phyloP scores from a whole-genome alignment of 2,113 vertebrate genomes.

The Neolamprologus variostigma region DNA sequence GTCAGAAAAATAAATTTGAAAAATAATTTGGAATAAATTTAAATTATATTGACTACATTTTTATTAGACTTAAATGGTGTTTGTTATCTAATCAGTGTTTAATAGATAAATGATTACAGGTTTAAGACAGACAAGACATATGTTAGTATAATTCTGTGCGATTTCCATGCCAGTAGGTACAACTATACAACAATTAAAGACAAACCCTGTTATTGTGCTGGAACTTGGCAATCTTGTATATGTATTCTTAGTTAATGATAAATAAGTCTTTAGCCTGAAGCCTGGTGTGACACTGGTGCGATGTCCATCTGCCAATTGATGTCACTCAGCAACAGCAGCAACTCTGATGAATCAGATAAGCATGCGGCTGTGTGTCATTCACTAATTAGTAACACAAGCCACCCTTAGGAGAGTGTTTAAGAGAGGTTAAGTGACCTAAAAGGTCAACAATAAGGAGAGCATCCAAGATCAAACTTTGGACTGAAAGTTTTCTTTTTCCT shows the following conservation, averaged over 20 bases:
- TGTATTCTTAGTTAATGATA: background rate
- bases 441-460: background rate
- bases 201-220: constrained; percentile 9
- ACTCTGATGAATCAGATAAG: constrained; percentile 43
- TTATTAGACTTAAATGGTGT: background rate
- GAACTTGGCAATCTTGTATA: background rate
- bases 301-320: constrained; percentile 22
- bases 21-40: background rate
- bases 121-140: background rate
- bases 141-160: background rate
- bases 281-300: constrained; percentile 1
- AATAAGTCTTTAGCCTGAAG: background rate
- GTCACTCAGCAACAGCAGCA: constrained; percentile 12
- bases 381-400: constrained; percentile 42
- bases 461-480: background rate
- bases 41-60: background rate
- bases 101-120: background rate
- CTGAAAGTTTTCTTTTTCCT: background rate
- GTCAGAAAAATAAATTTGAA: background rate
- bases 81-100: background rate
- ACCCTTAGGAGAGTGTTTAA: constrained; percentile 15
- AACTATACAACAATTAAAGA: background rate
- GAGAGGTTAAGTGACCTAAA: constrained; percentile 4
- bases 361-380: constrained; percentile 25
- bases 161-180: background rate